A percentile compares a stretch with the other conserved stretches of the same genome.
Evolutionary conservation across 2,113 vertebrate genomes (phyloP).

Genomic region (Datnioides undecimradiatus): DNA sequence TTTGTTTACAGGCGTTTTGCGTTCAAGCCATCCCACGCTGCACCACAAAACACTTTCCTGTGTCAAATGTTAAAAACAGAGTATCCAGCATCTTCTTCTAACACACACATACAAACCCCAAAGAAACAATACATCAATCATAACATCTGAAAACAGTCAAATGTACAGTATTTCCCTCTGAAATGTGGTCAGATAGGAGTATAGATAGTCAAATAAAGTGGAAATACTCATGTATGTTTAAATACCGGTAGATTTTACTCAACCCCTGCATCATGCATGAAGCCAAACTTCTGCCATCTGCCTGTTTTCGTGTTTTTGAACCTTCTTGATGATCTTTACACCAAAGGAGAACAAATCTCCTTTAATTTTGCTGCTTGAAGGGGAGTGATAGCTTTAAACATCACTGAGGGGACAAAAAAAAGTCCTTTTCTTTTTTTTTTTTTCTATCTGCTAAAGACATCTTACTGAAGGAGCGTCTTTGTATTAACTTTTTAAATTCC

Average conservation of each 20-base stretch:
- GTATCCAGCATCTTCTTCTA: too few relatives aligned
- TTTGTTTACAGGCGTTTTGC: too few relatives aligned
- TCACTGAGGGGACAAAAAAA: constrained; percentile 30
- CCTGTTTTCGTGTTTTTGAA: constrained; percentile 21
- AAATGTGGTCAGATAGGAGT: background rate
- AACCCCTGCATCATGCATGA: too few relatives aligned
- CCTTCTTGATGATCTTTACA: background rate
- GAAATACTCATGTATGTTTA: too few relatives aligned
- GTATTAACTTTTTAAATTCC: constrained; percentile 79
- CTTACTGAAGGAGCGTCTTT: constrained; percentile 74
- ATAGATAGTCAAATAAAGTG: background rate
- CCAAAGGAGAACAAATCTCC: constrained; percentile 36
- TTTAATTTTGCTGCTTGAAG: constrained; percentile 53
- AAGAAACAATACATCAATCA: too few relatives aligned
- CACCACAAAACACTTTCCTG: too few relatives aligned
- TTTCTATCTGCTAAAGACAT: constrained; percentile 75
- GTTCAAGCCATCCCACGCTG: too few relatives aligned
- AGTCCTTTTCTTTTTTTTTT: constrained; percentile 37
- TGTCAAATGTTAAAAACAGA: too few relatives aligned
- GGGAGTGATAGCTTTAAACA: constrained; percentile 49
- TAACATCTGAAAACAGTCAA: too few relatives aligned
- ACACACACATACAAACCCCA: too few relatives aligned
- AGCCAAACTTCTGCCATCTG: background rate
- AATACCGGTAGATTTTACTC: too few relatives aligned
- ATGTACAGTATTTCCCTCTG: background rate